phyloP scores from a whole-genome alignment of 2,797 vertebrate species.

The Gadopsis bispinosus region DNA sequence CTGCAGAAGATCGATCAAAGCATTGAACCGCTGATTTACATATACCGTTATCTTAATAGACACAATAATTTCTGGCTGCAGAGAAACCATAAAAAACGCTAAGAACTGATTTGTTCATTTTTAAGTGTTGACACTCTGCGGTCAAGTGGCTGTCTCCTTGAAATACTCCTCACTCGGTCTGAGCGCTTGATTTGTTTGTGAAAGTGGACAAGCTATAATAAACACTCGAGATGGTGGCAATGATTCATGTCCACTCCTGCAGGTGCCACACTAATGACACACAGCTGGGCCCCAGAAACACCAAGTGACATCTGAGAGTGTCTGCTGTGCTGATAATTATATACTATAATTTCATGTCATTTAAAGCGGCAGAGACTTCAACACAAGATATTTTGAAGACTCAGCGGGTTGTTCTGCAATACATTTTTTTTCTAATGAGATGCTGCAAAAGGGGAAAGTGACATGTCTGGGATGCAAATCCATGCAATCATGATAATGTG shows the following conservation, averaged over 20 bases:
- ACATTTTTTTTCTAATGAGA: slow-evolving; percentile 43
- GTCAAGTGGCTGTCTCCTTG: slow-evolving; percentile 66
- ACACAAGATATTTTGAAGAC: slow-evolving; percentile 44
- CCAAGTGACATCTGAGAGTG: slow-evolving; percentile 53
- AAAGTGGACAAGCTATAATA: slow-evolving; percentile 71
- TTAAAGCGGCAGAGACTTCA: slow-evolving; percentile 52
- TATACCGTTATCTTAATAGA: slow-evolving; percentile 8
- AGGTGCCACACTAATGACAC: slow-evolving; percentile 75
- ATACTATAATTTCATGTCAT: slow-evolving; percentile 64
- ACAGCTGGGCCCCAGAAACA: slow-evolving; percentile 65
- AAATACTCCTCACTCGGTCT: slow-evolving; percentile 57
- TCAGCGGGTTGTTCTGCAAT: slow-evolving; percentile 45
- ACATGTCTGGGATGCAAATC: slow-evolving; percentile 44
- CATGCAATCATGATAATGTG: slow-evolving; percentile 42
- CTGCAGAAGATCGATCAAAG: slow-evolving; percentile 77
- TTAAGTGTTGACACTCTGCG: slow-evolving; percentile 51
- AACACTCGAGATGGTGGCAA: slow-evolving; percentile 68
- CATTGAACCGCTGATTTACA: slow-evolving; percentile 15
- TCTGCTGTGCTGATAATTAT: slow-evolving; percentile 69
- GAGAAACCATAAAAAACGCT: slow-evolving; percentile 29
- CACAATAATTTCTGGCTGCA: slow-evolving; percentile 17
- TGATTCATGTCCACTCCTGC: slow-evolving; percentile 72
- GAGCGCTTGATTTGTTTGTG: slow-evolving; percentile 73
- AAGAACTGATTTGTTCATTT: slow-evolving; percentile 52
- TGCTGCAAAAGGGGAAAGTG: slow-evolving; percentile 42